Base-by-base conservation (phyloP, 2,888 invertebrate species). In the Caradrina clavipalpis region DNA sequence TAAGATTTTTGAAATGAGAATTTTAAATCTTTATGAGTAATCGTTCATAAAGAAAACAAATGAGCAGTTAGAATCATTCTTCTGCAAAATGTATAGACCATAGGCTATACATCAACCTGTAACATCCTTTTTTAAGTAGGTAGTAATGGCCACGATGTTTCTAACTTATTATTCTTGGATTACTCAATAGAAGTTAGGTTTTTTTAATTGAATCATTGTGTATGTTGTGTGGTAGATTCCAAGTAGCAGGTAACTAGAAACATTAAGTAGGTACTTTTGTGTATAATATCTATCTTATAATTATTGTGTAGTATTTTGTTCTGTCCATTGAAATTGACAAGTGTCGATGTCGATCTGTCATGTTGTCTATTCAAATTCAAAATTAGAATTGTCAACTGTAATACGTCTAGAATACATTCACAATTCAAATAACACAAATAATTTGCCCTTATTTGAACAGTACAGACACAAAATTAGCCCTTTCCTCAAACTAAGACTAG, bases 401-500 rank as follows among this genome's bases (percentile, higher is more conserved):
- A 47, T 47, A 11, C 26, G 47, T 39, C 39, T 2, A n/a, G 11
- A 4, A 65, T 53, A 53, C 19, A 39, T 67, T 69, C 5, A 13
- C 13, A n/a, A 69, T 53, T 51, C 5, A 51, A 65, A 50, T 26
- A 3, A n/a, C 64, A 8, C 19, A 4, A 66, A 26, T 74, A 51
- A 69, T 21, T 8, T 19, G 35, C 22, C 21, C 31, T 8, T 54
- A n/a, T 5, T 39, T 47, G 39, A 53, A n/a, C 58, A 15, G 53
- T 19, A 19, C 26, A 31, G 42, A 19, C 35, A 55, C 45, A 55
- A 75, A 45, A 61, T 70, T 64, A 57, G 35, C 58, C 45, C 61
- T 59, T 42, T 45, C 31, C 51, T 39, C 42, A 57, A 51, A 64
- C 51, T 42, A 47, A 65, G 83, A 82, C 76, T 84, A 84, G 82